These are phyloP conservation scores for Helostoma temminkii DNA, from an alignment of 2,797 vertebrate species.

Conservation along the genomic window DNA sequence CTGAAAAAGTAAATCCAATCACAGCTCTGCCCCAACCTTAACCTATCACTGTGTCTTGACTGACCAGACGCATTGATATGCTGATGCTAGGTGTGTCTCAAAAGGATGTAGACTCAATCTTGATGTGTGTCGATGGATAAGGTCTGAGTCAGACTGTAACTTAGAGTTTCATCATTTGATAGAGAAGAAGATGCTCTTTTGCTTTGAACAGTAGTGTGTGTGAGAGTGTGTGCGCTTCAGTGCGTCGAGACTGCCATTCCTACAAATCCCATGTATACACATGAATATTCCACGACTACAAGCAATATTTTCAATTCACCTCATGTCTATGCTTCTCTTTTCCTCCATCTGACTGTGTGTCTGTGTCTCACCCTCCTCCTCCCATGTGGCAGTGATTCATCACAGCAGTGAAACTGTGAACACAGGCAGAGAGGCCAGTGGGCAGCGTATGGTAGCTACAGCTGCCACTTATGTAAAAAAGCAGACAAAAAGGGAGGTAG, in stretches of 20 bases:
- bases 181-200: neutral
- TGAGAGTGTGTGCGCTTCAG: neutral
- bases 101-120: neutral
- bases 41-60: neutral
- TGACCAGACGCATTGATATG: neutral
- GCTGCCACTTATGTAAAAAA: slow-evolving; percentile 14
- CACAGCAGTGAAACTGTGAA: slow-evolving; percentile 49
- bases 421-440: slow-evolving; percentile 35
- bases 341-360: neutral
- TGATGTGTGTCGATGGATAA: neutral
- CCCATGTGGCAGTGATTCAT: slow-evolving; percentile 54
- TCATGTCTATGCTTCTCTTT: neutral
- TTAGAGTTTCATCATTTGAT: neutral
- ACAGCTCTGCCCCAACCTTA: neutral
- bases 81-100: neutral
- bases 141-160: neutral
- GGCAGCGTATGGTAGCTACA: slow-evolving; percentile 34
- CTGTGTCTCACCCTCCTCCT: slow-evolving; percentile 5
- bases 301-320: neutral
- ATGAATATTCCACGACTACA: neutral
- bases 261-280: neutral
- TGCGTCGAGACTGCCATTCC: neutral
- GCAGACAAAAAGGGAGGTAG: slow-evolving; percentile 13
- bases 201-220: neutral
- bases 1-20: slow-evolving; percentile 13